Evolutionary conservation across 2,113 vertebrate species (phyloP).

Genomic region (Sturnira hondurensis): DNA sequence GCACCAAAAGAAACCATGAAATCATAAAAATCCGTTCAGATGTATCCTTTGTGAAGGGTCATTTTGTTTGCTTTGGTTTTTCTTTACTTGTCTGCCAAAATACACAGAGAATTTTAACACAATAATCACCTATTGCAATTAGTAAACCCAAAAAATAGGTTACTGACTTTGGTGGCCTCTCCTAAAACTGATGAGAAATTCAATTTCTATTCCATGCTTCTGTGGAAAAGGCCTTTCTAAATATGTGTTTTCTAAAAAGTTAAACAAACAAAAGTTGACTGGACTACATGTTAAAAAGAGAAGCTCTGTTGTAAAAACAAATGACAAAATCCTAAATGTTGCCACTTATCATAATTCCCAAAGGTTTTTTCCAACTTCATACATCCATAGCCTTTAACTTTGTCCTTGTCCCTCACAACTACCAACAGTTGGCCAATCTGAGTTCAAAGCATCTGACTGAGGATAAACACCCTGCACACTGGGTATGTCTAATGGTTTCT

Average conservation of each 20-base stretch:
- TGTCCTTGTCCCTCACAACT: background rate
- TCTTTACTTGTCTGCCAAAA: conserved; percentile 10
- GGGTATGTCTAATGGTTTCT: background rate
- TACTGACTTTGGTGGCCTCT: background rate
- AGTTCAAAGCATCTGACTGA: background rate
- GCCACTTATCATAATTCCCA: background rate
- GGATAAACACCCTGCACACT: background rate
- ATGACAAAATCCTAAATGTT: conserved; percentile 21
- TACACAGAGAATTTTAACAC: background rate
- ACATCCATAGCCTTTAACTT: background rate
- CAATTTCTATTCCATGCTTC: background rate
- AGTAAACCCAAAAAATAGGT: background rate
- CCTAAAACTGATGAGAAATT: background rate
- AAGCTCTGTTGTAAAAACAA: background rate
- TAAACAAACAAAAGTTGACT: background rate
- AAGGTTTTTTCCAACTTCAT: background rate
- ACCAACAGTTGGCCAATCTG: background rate
- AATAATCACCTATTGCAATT: background rate
- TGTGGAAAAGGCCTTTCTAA: conserved; percentile 23
- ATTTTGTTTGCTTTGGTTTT: conserved; percentile 33
- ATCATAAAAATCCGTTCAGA: background rate
- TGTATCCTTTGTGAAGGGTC: background rate
- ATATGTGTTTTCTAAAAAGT: background rate
- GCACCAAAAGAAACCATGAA: background rate
- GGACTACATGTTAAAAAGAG: conserved; percentile 20